Evolutionary conservation across 2,888 invertebrate species (phyloP).

Genomic region (Agrotis exclamationis): DNA sequence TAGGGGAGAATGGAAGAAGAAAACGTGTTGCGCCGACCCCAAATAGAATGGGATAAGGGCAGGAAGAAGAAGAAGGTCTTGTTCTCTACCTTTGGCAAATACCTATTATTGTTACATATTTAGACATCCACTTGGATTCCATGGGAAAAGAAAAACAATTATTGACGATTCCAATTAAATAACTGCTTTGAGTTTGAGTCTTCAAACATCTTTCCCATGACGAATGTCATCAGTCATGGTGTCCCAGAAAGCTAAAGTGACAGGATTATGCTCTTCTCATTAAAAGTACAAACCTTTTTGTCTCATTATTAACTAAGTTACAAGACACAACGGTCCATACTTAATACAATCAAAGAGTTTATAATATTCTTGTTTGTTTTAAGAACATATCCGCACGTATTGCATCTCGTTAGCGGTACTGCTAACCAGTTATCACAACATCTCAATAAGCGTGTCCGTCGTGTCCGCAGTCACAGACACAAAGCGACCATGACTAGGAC

Average conservation of each 20-base stretch:
- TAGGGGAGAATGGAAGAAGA: no score
- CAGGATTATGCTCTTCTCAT: not conserved
- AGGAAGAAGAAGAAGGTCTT: no score
- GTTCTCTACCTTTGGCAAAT: not conserved
- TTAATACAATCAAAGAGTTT: constrained; percentile 7
- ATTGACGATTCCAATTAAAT: not conserved
- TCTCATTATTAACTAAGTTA: no score
- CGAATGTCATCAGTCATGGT: not conserved
- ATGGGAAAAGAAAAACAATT: no score
- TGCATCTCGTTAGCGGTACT: constrained; percentile 5
- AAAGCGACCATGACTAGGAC: constrained; percentile 23
- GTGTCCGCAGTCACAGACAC: constrained; percentile 5
- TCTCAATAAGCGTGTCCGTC: constrained; percentile 23
- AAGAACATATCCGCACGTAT: constrained; percentile 7
- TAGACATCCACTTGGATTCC: no score
- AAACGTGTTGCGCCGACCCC: no score
- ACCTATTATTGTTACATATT: no score
- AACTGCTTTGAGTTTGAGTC: not conserved
- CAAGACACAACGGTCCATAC: not conserved
- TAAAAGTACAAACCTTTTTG: not conserved
- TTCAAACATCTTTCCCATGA: not conserved
- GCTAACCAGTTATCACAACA: constrained; percentile 15
- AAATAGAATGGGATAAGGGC: no score
- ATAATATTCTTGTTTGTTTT: not conserved
- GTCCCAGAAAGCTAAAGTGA: not conserved